Evolutionary conservation across 1,140 invertebrate genomes (phyloP), one percentile per base, ranked within the genome.

Genomic region (Temnothorax longispinosus): DNA sequence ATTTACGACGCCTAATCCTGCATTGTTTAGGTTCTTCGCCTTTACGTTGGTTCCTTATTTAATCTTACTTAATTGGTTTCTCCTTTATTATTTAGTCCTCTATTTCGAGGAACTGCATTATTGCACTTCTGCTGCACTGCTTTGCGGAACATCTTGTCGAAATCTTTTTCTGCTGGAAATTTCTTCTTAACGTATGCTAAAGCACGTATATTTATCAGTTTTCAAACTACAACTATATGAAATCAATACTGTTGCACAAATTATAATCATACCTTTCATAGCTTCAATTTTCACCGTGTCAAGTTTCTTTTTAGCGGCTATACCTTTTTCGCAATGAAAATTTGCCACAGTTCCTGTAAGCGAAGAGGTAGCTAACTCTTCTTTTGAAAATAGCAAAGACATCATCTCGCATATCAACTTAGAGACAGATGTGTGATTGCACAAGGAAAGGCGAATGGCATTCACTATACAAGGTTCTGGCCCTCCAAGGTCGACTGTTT

Each of bases 61-160:
- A 27, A 27, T 27, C 27, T 27, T 27, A 27, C 27, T 41, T 41
- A 41, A 2, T 41, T 41, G 38, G 38, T 6, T 41, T 41, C 38
- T 41, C 6, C 38, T 60, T 60, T 60, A 60, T 32, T 60, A 32
- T 58, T 58, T 60, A 3, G 27, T 1, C 58, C 58, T 60, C 10
- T 60, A 32, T 60, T 60, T 60, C 27, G 58, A 60, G 58, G 27
- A 32, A 60, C 58, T 60, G 27, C 58, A 60, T 60, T 60, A 60
- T 60, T 60, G 27, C 58, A 60, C 58, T 60, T 60, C 58, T 60
- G 58, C 27, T 60, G 27, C 27, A 60, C 58, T 60, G 58, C 58
- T 60, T 60, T 60, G 11, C 58, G 27, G 27, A 60, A 60, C 13
- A 60, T 60, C 32, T 60, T 32, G 3, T 32, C 58, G 27, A 60